Conservation (phyloP, 2,797 vertebrate species). For the Clarias laeviceps region DNA sequence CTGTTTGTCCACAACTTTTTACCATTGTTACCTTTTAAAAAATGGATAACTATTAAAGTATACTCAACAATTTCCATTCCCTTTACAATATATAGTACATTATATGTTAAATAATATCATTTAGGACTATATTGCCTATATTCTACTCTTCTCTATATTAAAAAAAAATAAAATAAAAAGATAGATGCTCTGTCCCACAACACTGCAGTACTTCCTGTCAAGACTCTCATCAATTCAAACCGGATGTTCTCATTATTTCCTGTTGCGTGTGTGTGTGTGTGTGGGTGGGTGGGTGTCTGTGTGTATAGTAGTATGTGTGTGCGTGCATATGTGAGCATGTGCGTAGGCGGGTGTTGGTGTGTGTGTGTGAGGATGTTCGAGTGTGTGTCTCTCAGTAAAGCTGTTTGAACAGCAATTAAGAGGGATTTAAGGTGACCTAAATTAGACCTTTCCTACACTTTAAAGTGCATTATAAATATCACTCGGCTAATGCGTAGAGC, state of each 20-base stretch:
- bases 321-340: neutral
- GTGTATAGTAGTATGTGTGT: neutral
- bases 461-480: constrained; percentile 15
- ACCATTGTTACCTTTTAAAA: too few species aligned
- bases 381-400: neutral
- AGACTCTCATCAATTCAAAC: constrained; percentile 23
- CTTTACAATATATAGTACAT: too few species aligned
- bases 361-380: neutral
- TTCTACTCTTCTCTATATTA: too few species aligned
- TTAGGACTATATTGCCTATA: too few species aligned
- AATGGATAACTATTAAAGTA: too few species aligned
- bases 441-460: constrained; percentile 18
- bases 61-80: too few species aligned
- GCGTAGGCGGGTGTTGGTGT: neutral
- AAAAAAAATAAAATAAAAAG: neutral
- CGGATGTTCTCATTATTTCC: constrained; percentile 44
- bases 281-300: neutral
- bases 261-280: constrained; percentile 24
- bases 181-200: neutral
- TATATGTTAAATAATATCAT: too few species aligned
- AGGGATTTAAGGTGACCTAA: constrained; percentile 10
- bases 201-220: constrained; percentile 24
- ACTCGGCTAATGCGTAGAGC: neutral
- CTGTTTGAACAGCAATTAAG: constrained; percentile 5
- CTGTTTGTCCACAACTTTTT: too few species aligned